A percentile compares a stretch with the other conserved stretches of the same genome.
These are phyloP conservation scores for Saturnia pavonia DNA, from an alignment of 2,888 invertebrate genomes.

Conservation along the genomic window DNA sequence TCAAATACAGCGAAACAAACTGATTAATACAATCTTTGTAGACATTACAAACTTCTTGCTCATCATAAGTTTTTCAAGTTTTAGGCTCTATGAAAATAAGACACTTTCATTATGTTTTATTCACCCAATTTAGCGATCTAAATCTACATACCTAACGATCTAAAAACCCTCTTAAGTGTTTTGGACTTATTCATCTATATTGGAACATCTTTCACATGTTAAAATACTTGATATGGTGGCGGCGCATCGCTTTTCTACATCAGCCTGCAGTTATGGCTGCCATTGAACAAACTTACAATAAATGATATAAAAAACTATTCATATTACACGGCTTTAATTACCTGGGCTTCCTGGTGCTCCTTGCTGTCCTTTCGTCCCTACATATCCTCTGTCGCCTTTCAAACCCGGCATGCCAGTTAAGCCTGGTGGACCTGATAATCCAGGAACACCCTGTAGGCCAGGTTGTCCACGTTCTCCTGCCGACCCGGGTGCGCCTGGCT, in stretches of 20 bases:
- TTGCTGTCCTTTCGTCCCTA: constrained; percentile 88
- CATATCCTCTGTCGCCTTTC: constrained; percentile 88
- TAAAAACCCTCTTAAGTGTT: no score
- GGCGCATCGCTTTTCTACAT: no score
- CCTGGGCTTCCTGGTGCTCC: constrained; percentile 84
- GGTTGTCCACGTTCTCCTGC: constrained; percentile 88
- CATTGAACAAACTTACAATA: background rate
- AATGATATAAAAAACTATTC: background rate
- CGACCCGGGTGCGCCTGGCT: constrained; percentile 87
- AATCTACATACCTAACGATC: no score
- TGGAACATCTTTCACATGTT: background rate
- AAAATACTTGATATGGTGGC: no score
- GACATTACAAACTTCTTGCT: background rate
- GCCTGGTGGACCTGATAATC: constrained; percentile 86
- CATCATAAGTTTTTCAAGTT: background rate
- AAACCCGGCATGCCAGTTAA: constrained; percentile 85
- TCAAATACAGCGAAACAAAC: background rate
- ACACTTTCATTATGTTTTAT: no score
- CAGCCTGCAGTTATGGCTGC: background rate
- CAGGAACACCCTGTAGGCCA: constrained; percentile 87
- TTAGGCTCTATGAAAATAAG: background rate
- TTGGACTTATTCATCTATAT: no score
- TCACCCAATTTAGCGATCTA: no score
- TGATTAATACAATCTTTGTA: background rate
- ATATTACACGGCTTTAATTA: constrained; percentile 35